Conservation (phyloP, 2,888 invertebrate genomes). For the Heliconius ethilla region DNA sequence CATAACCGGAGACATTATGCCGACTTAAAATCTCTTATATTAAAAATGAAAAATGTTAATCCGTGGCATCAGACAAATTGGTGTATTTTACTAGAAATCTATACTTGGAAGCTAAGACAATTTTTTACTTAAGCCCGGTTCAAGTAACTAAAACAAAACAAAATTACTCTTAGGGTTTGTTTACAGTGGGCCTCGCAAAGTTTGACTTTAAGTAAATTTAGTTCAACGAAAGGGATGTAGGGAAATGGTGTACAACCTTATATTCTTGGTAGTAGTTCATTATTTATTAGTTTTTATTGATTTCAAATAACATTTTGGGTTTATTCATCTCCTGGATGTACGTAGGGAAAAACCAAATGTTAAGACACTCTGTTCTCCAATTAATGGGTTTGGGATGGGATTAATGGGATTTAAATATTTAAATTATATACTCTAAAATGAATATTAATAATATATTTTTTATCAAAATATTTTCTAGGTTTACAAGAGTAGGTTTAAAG, state of each 20-base stretch:
- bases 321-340: no score
- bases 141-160: slow-evolving; percentile 60
- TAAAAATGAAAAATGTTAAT: slow-evolving; percentile 40
- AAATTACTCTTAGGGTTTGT: slow-evolving; percentile 10
- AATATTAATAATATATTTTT: no score
- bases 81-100: slow-evolving; percentile 44
- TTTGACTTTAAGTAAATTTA: slow-evolving; percentile 11
- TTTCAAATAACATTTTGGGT: no score
- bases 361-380: neutral
- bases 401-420: no score
- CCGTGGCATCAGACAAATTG: slow-evolving; percentile 45
- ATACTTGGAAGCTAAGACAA: slow-evolving; percentile 43
- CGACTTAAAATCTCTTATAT: slow-evolving; percentile 24
- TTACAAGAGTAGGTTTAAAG: no score
- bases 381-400: no score
- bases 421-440: no score
- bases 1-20: neutral
- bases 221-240: neutral
- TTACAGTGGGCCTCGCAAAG: slow-evolving; percentile 22
- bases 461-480: no score
- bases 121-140: slow-evolving; percentile 46
- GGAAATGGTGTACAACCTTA: neutral
- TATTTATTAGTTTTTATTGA: no score
- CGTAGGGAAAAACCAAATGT: neutral
- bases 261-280: neutral